Evolutionary conservation across 2,888 invertebrate species (phyloP).

Genomic region (Conchocele bisecta): DNA sequence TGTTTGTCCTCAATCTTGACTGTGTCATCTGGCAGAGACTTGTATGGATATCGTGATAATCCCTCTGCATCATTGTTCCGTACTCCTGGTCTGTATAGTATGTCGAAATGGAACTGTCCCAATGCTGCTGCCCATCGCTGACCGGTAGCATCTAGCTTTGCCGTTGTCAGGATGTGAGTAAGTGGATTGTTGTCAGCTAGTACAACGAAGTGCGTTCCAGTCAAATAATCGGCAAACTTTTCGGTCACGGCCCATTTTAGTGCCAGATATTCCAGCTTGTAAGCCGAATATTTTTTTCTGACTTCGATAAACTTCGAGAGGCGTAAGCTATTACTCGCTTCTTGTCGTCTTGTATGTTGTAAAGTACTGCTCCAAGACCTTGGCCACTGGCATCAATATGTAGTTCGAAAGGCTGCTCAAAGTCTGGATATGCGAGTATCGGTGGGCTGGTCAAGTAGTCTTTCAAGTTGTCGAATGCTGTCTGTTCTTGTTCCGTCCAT

Average conservation of each 20-base stretch:
- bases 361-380: slow-evolving; percentile 42
- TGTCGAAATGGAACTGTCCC: neutral
- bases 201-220: slow-evolving; percentile 19
- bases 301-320: slow-evolving; percentile 24
- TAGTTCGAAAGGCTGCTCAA: slow-evolving; percentile 33
- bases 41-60: slow-evolving; percentile 8
- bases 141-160: slow-evolving; percentile 9
- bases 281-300: slow-evolving; percentile 40
- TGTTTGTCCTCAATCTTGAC: neutral
- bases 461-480: slow-evolving; percentile 9
- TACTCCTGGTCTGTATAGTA: neutral
- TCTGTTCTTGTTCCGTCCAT: slow-evolving; percentile 5
- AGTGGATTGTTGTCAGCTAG: slow-evolving; percentile 48
- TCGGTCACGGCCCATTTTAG: slow-evolving; percentile 48
- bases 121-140: slow-evolving; percentile 8
- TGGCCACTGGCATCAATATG: slow-evolving; percentile 34
- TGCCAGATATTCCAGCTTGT: slow-evolving; percentile 42
- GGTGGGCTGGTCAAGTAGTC: slow-evolving; percentile 10
- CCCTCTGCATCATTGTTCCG: neutral
- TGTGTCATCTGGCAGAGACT: neutral
- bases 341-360: slow-evolving; percentile 26
- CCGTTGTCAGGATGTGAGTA: slow-evolving; percentile 41
- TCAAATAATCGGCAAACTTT: slow-evolving; percentile 45
- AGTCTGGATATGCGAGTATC: slow-evolving; percentile 27
- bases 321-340: slow-evolving; percentile 39